Evolutionary conservation across 1,140 invertebrate genomes (phyloP), one percentile per base, ranked within the genome.

Genomic region (Pygmarrhopalites habei): DNA sequence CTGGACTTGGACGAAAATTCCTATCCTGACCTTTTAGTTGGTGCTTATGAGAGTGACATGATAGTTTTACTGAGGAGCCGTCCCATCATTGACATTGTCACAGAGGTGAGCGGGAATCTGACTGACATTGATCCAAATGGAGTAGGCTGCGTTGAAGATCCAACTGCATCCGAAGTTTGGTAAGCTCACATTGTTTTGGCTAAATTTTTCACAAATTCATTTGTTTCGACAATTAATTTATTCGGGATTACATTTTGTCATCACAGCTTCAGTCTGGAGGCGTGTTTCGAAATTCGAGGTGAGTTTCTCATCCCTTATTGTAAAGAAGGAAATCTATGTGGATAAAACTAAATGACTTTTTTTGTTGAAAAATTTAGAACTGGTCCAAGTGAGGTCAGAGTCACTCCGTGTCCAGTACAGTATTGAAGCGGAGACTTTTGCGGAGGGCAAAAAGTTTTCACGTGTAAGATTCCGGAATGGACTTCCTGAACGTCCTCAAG

Each of bases 1-100:
- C 78, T 90, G 12, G 93, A 97, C 77, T 80, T 97, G 73, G 94
- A 97, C 77, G 77, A 80, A 21, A 96, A 97, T 77, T 87, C 86
- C 15, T 97, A 96, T 78, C 89, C 92, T 0, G 93, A 96, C 81
- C 78, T 96, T 63, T 78, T 95, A 21, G 82, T 92, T 28, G 93
- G 93, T 57, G 90, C 92, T 26, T 94, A 90, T 76, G 89, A 88
- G 72, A 81, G 84, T 66, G 87, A 89, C 72, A 79, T 80, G 49
- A 83, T 89, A 1, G 80, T 86, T 12, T 76, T 93, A 17, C 80
- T 90, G 28, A 79, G 86, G 71, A 82, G 90, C 0, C 81, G 90
- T 64, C 90, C 90, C 49, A 92, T 95, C 41, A 91, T 94, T 68
- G 86, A 87, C 66, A 90, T 94, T 35, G 73, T 73, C 2, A 85